Evolutionary conservation across 1,140 invertebrate genomes (phyloP), one percentile per base, ranked within the genome.

Genomic region (Archivesica marissinica): DNA sequence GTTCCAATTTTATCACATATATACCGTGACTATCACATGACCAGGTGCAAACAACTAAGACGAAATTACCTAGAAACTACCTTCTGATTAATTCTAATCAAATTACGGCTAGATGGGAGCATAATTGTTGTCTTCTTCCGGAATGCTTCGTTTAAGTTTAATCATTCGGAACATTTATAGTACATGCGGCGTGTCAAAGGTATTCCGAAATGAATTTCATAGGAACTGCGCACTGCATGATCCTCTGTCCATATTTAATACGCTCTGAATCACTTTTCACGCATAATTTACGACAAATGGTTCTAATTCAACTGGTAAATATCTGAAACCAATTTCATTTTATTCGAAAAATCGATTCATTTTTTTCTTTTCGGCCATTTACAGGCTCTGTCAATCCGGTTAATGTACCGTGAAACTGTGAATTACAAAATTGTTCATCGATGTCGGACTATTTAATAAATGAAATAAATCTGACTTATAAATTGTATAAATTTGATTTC

Each of bases 381-480:
- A 47, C 6, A 17, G 6, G 68, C n/a, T 2, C 41, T 50, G 39
- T 72, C 68, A 72, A 23, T 47, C 28, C 13, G 44, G 15, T 72
- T 72, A 72, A 72, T 72, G 68, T 72, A 23, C 68, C 68, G 28
- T 72, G 68, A 72, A 72, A 52, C 33, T 72, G 68, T 47, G 68
- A 72, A 47, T 47, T 50, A 30, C 41, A 72, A 72, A 72, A 47
- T 28, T 72, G 11, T 41, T 30, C 68, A 30, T 72, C 28, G 28
- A 41, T 47, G 68, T 25, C 23, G 39, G 50, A 50, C 30, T 52
- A 47, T 72, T 47, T 72, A 72, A 72, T 72, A 72, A 72, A 72
- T 50, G 68, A 72, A 72, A 72, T 50, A 47, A 47, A 72, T 47
- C 39, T 72, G 39, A 28, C 25, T 25, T 13, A 33, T 50, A 28